A percentile compares a stretch with the other conserved stretches of the same genome.
Conservation (phyloP, 2,113 vertebrate species). For the Tamias sibiricus region DNA sequence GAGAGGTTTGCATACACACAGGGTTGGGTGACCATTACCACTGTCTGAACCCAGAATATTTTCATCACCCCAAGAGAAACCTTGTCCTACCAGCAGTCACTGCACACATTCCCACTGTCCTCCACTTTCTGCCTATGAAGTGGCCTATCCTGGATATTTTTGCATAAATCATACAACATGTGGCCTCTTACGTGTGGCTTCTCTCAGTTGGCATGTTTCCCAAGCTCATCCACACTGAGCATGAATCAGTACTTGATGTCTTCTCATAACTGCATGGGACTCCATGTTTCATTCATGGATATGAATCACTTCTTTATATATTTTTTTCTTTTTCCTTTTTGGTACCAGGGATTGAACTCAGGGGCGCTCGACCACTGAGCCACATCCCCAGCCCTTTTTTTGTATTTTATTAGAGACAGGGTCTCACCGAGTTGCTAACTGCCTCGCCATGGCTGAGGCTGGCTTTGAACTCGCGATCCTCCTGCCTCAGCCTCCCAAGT, state of each 20-base stretch:
- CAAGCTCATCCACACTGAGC: not conserved
- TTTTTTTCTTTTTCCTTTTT: too few relatives aligned
- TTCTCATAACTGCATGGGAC: not conserved
- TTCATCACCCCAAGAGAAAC: not conserved
- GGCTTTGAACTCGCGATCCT: too few relatives aligned
- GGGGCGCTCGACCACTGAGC: too few relatives aligned
- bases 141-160: not conserved
- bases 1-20: not conserved
- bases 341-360: too few relatives aligned
- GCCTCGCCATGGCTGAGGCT: too few relatives aligned
- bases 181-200: not conserved
- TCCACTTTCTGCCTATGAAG: not conserved
- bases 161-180: not conserved
- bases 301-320: not conserved
- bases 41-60: not conserved
- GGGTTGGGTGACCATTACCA: not conserved
- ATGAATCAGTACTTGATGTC: not conserved
- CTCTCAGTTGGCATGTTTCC: not conserved
- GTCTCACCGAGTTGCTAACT: too few relatives aligned
- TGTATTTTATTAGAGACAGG: too few relatives aligned
- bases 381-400: too few relatives aligned
- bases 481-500: too few relatives aligned
- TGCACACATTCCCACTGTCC: not conserved
- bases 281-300: not conserved
- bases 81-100: not conserved